Base-by-base conservation (phyloP, 2,888 invertebrate genomes). In the Pteria penguin region DNA sequence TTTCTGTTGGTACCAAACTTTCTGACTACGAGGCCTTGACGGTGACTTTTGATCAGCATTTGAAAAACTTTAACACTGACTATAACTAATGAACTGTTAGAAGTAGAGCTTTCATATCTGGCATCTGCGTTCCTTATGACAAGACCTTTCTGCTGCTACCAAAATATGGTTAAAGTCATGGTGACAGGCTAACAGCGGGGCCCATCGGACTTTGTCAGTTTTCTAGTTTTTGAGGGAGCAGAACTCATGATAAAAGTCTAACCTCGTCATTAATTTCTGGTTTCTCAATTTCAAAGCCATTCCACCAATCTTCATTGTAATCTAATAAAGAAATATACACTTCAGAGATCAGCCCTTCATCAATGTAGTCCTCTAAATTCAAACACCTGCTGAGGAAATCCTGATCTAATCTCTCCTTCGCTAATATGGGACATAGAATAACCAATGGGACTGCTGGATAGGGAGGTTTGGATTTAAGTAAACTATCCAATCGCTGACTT, bases 361-460 rank as follows among this genome's bases (percentile, higher is more conserved):
- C 80, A 18, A 84, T 55, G 55, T 80, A 82, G 8, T 72, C 61
- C 29, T 81, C 72, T 18, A 89, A 54, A 27, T 80, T 76, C 72
- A 86, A 65, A 14, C 72, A 68, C 4, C 65, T 54, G 26, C 54
- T 33, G 1, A 76, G 14, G 14, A 78, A 65, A 4, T 72, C 54
- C 14, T 74, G 18, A 29, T 72, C 77, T 2, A 76, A 67, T 24
- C 68, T 67, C 26, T 81, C 75, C 79, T 69, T 78, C 61, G 79
- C 61, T 68, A 78, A 22, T 18, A 80, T 67, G 18, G 86, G 84
- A n/a, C 85, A 65, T 52, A 89, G 52, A 33, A 89, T 70, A n/a
- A 88, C 85, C 82, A 90, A 78, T 31, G 90, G 88, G 22, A 88
- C 73, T 0, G 83, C 75, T 24, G 88, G 88, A 60, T 71, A 45